Percentiles rank a stretch among this genome's conserved stretches.
phyloP scores from a whole-genome alignment of 2,888 invertebrate species.

The Podabrus alpinus region DNA sequence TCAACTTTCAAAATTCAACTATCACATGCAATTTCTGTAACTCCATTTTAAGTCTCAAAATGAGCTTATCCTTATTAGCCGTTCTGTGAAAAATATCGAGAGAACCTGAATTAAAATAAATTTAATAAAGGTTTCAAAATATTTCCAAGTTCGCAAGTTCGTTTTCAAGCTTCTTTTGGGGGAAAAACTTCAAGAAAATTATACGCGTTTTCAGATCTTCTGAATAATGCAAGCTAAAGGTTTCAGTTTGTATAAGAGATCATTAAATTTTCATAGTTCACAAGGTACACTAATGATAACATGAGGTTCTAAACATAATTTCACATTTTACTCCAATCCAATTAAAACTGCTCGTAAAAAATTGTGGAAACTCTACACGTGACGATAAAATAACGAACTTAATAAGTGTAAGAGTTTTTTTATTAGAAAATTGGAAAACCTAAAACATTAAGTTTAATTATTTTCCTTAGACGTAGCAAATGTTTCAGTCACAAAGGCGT shows the following conservation, averaged over 20 bases:
- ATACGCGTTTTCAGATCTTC: not conserved
- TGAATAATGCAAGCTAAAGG: not conserved
- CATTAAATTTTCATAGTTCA: not conserved
- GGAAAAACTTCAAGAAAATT: not conserved
- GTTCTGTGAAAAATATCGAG: not conserved
- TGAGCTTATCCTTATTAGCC: not conserved
- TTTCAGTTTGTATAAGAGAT: not conserved
- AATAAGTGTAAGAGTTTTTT: not conserved
- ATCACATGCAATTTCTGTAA: not conserved
- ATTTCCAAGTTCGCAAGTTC: not conserved
- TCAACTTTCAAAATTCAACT: not conserved
- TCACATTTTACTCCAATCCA: not conserved
- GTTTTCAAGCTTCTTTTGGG: not conserved
- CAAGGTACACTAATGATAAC: not conserved
- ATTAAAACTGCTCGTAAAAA: not conserved
- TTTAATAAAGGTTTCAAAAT: not conserved
- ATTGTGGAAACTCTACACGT: not conserved
- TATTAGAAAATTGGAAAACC: not conserved
- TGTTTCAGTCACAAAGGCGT: not conserved
- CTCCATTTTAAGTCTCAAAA: not conserved
- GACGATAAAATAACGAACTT: not conserved
- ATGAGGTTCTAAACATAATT: not conserved
- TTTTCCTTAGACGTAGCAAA: not conserved
- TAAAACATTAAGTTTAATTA: not conserved
- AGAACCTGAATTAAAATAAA: not conserved